phyloP scores from a whole-genome alignment of 2,888 invertebrate species.

The Diaprepes abbreviatus region DNA sequence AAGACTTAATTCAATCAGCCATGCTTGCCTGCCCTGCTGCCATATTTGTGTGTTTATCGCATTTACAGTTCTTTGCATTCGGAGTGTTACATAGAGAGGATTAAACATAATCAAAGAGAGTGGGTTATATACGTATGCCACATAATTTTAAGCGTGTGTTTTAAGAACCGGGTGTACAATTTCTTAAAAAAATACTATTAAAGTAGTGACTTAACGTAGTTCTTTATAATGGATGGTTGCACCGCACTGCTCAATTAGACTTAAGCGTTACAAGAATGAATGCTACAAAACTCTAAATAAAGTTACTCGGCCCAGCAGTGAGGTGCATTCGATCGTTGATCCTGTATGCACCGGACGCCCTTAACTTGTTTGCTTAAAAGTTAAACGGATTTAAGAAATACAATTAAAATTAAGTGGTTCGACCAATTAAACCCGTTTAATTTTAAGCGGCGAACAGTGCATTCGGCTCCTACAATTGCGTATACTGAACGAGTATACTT shows the following conservation, averaged over 20 bases:
- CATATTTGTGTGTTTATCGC: slow-evolving; percentile 64
- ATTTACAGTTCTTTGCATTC: slow-evolving; percentile 66
- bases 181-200: slow-evolving; percentile 54
- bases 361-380: background rate
- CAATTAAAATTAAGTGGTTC: background rate
- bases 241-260: slow-evolving; percentile 33
- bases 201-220: slow-evolving; percentile 11
- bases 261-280: slow-evolving; percentile 13
- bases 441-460: background rate
- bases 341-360: background rate
- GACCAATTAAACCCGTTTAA: background rate
- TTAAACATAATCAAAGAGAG: slow-evolving; percentile 56
- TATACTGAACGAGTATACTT: slow-evolving; percentile 14
- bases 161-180: slow-evolving; percentile 63
- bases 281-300: background rate
- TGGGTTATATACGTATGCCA: slow-evolving; percentile 52
- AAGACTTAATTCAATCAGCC: slow-evolving; percentile 49
- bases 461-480: background rate
- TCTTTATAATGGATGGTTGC: slow-evolving; percentile 10
- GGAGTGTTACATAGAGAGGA: slow-evolving; percentile 64
- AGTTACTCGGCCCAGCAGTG: slow-evolving; percentile 20
- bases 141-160: slow-evolving; percentile 43
- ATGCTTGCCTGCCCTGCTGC: slow-evolving; percentile 62
- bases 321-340: slow-evolving; percentile 8
- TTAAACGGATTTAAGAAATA: background rate